Percentiles rank a stretch among this genome's conserved stretches.
These are phyloP conservation scores for Drosophila bocqueti DNA, from an alignment of 1,140 invertebrate species.

Conservation along the genomic window DNA sequence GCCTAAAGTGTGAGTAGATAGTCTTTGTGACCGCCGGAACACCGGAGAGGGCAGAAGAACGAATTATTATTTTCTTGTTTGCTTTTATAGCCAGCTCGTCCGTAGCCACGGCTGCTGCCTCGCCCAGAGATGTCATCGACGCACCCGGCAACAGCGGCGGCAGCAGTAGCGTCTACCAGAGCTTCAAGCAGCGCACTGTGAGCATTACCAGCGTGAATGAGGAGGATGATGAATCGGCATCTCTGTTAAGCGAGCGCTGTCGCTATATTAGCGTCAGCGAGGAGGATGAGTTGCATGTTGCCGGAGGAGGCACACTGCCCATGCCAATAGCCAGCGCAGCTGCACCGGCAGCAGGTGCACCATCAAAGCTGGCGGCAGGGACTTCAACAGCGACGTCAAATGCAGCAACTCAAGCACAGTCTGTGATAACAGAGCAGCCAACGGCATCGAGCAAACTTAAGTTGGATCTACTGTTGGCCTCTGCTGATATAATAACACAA, in stretches of 20 bases:
- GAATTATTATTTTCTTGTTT: background rate
- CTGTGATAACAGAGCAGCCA: conserved; percentile 85
- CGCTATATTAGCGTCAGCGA: conserved; percentile 80
- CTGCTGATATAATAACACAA: conserved; percentile 76
- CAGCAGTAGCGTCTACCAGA: conserved; percentile 57
- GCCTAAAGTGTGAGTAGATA: conserved; percentile 72
- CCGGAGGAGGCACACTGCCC: conserved; percentile 17
- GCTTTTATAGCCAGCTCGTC: conserved; percentile 31
- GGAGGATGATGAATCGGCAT: conserved; percentile 77
- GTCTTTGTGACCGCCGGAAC: background rate
- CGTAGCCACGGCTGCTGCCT: conserved; percentile 7
- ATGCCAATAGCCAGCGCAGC: conserved; percentile 18
- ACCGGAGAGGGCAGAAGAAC: background rate
- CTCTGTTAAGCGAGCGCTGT: conserved; percentile 74
- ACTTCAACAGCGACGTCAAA: background rate
- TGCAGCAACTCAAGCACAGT: conserved; percentile 75
- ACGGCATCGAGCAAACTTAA: conserved; percentile 80
- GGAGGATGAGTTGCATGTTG: conserved; percentile 74
- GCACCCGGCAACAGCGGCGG: conserved; percentile 12
- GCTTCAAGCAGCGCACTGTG: conserved; percentile 76
- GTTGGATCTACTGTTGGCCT: conserved; percentile 81
- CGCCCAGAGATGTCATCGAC: conserved; percentile 53
- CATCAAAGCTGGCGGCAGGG: conserved; percentile 9
- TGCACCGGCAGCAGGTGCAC: conserved; percentile 12
- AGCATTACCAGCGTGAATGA: conserved; percentile 80